phyloP scores from a whole-genome alignment of 2,797 vertebrate species.

The Mallotus villosus region DNA sequence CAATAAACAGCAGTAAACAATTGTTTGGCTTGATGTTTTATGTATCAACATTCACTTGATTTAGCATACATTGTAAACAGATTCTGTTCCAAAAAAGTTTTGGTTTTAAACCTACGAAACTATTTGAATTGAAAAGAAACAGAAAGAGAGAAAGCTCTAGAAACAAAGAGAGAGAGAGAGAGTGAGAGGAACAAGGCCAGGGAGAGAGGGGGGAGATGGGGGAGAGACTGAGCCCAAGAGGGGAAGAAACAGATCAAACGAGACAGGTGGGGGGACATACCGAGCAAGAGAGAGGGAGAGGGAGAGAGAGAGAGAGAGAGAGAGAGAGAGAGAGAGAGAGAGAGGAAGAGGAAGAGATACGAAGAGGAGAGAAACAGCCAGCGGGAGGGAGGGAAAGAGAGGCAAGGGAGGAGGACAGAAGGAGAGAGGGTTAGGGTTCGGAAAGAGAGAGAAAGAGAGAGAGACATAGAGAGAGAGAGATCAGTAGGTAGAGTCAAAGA shows the following conservation, averaged over 20 bases:
- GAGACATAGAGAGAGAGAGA: too few species aligned
- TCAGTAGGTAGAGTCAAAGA: too few species aligned
- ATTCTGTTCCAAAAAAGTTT: too few species aligned
- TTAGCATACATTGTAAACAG: too few species aligned
- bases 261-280: neutral
- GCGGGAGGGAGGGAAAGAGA: neutral
- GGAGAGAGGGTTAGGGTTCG: neutral
- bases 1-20: too few species aligned
- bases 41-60: too few species aligned
- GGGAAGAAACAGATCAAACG: too few species aligned
- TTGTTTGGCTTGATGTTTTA: too few species aligned
- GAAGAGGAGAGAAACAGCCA: neutral
- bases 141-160: neutral
- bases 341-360: slow-evolving; percentile 5
- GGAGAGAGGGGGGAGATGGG: neutral
- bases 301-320: neutral
- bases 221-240: neutral
- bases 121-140: neutral
- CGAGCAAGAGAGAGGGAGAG: neutral
- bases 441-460: too few species aligned
- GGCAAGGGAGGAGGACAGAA: neutral
- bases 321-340: neutral
- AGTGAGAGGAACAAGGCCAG: neutral
- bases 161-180: neutral
- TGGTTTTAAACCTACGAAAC: neutral